phyloP scores from a whole-genome alignment of 1,140 invertebrate species.

The Nautilus pompilius region DNA sequence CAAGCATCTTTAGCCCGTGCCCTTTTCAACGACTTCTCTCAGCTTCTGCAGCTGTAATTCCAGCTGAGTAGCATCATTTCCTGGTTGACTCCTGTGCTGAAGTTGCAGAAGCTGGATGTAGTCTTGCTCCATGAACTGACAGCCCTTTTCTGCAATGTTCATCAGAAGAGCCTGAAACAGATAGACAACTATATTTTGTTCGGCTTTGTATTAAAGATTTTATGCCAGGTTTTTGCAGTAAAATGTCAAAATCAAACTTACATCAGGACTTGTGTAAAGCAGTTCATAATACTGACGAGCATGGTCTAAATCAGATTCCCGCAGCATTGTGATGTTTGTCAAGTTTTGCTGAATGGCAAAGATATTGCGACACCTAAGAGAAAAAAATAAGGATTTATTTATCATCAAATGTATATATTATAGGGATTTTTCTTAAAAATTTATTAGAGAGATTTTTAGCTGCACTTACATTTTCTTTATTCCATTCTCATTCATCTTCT shows the following conservation, averaged over 20 bases:
- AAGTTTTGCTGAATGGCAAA: slow-evolving; percentile 82
- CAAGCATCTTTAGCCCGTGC: slow-evolving; percentile 12
- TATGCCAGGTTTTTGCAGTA: too few species aligned
- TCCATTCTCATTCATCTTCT: slow-evolving; percentile 74
- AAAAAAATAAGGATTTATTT: not conserved
- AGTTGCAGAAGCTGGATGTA: slow-evolving; percentile 46
- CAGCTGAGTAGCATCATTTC: slow-evolving; percentile 14
- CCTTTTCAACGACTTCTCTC: slow-evolving; percentile 35
- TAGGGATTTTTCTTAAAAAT: too few species aligned
- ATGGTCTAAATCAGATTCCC: slow-evolving; percentile 82
- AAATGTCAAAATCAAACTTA: slow-evolving; percentile 43
- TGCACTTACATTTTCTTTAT: slow-evolving; percentile 73
- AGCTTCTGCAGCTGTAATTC: slow-evolving; percentile 28
- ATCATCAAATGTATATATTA: too few species aligned
- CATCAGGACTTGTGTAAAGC: slow-evolving; percentile 78
- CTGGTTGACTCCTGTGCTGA: slow-evolving; percentile 41
- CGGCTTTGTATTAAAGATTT: too few species aligned
- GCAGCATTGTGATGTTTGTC: slow-evolving; percentile 77
- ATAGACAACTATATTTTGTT: too few species aligned
- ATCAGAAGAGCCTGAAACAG: slow-evolving; percentile 73
- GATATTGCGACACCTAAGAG: slow-evolving; percentile 70
- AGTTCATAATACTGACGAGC: slow-evolving; percentile 87
- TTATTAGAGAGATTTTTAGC: too few species aligned
- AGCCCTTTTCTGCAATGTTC: slow-evolving; percentile 43
- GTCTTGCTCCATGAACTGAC: slow-evolving; percentile 45